Evolutionary conservation across 2,113 vertebrate genomes (phyloP), one percentile per base, ranked within the genome.

Genomic region (Odocoileus hemionus): DNA sequence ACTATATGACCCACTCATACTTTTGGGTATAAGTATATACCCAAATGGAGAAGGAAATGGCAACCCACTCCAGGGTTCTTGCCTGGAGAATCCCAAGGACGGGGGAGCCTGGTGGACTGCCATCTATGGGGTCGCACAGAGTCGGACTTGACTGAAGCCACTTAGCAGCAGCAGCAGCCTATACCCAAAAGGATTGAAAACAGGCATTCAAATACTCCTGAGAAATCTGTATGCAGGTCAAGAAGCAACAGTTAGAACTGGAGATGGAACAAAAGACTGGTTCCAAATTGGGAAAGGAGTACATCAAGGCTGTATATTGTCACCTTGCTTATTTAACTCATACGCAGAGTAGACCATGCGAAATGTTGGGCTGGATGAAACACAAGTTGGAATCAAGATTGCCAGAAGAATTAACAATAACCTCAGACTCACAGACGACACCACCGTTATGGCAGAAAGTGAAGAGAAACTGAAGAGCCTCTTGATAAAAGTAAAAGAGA

Each of bases 281-380:
- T 39, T 70, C 19, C 67, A 70, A 70, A 39, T 36, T 39, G n/a
- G n/a, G n/a, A 70, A 70, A 70, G n/a, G 19, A 70, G 67, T 23
- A 36, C 19, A 1, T 70, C n/a, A 70, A 70, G 10, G n/a, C n/a
- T 39, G 19, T 70, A 70, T 70, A 70, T 70, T 70, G 19, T 70
- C 67, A 70, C n/a, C 19, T n/a, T 23, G 67, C n/a, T 70, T 70
- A 70, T 70, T 70, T 70, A 70, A 70, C n/a, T 70, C 23, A 39
- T 23, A 12, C 3, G 19, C 67, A 70, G 67, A 39, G 67, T 23
- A 70, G 19, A 70, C 21, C 67, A 23, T 39, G 19, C 0, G 1
- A 39, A 70, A 70, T 39, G n/a, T 39, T 0, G 5, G 67, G n/a
- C 67, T 70, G 19, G 5, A 70, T 12, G 10, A 39, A 70, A 70